Evolutionary conservation across 1,140 invertebrate genomes (phyloP).

Genomic region (Philopotamus ludificatus): DNA sequence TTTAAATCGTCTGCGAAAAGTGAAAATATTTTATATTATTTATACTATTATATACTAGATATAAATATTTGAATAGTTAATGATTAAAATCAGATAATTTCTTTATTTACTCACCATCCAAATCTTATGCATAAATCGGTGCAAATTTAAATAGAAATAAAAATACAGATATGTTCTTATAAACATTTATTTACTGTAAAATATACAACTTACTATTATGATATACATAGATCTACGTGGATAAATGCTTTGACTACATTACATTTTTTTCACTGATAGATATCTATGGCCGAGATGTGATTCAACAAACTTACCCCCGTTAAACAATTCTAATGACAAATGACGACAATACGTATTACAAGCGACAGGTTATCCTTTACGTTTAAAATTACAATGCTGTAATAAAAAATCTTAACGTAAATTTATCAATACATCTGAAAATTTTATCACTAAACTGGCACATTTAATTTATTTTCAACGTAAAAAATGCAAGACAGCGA

Average conservation of each 20-base stretch:
- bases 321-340: no score
- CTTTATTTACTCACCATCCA: no score
- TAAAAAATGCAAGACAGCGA: neutral
- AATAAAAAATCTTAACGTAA: neutral
- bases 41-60: no score
- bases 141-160: no score
- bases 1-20: no score
- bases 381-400: neutral
- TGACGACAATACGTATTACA: no score
- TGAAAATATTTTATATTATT: no score
- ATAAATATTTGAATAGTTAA: no score
- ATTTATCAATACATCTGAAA: neutral
- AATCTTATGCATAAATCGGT: no score
- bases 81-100: no score
- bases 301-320: conserved; percentile 1
- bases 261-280: conserved; percentile 33
- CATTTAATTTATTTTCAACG: conserved; percentile 9
- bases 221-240: conserved; percentile 33
- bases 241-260: conserved; percentile 41
- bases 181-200: conserved; percentile 41
- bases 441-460: conserved; percentile 27
- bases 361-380: neutral
- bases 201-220: conserved; percentile 32
- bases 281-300: conserved; percentile 36
- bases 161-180: conserved; percentile 24